phyloP scores from a whole-genome alignment of 2,888 invertebrate genomes.

The Melinaea menophilus region DNA sequence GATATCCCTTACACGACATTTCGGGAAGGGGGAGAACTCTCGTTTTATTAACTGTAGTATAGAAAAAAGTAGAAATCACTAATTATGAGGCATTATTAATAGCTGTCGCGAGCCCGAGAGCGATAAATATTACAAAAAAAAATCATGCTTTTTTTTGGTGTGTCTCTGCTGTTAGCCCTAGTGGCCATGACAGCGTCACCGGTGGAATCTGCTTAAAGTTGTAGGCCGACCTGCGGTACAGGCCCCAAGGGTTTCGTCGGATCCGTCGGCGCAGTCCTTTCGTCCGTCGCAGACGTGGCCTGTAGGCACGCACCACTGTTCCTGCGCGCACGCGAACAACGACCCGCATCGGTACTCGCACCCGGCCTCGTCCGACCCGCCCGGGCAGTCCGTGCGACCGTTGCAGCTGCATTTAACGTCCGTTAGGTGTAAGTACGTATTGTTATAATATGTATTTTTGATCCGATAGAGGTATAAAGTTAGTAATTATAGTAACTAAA shows the following conservation, averaged over 20 bases:
- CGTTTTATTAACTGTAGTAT: constrained; percentile 50
- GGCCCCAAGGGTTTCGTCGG: constrained; percentile 80
- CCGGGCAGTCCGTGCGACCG: constrained; percentile 82
- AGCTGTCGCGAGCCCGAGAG: no score
- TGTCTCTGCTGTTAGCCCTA: no score
- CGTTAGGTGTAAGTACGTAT: background rate
- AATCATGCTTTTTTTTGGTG: no score
- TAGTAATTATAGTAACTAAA: no score
- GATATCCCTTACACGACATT: constrained; percentile 49
- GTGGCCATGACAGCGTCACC: no score
- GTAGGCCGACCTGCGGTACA: constrained; percentile 44
- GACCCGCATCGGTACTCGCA: constrained; percentile 64
- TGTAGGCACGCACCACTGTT: constrained; percentile 73
- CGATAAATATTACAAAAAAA: no score
- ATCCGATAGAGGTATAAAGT: background rate
- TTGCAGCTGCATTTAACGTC: constrained; percentile 74
- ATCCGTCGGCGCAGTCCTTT: constrained; percentile 84
- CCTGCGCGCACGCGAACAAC: constrained; percentile 76
- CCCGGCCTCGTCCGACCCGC: constrained; percentile 83
- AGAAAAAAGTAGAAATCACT: background rate
- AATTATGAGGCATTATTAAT: background rate
- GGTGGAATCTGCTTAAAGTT: background rate
- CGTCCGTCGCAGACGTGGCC: constrained; percentile 62
- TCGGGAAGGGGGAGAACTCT: constrained; percentile 27
- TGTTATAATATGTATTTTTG: background rate